Evolutionary conservation across 1,140 invertebrate species (phyloP).

Genomic region (Orchesella cincta): DNA sequence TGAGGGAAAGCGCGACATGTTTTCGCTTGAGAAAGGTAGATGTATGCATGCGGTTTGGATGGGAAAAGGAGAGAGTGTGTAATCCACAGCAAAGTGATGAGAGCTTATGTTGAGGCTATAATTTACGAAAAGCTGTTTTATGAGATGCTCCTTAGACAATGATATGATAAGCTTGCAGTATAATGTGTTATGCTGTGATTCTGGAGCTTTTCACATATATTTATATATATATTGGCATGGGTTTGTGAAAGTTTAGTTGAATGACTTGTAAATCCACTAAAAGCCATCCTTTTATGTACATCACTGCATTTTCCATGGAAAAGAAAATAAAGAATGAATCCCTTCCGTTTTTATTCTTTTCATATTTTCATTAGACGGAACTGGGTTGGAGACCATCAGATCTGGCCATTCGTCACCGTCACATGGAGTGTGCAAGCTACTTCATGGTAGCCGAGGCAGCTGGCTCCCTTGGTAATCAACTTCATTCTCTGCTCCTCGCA

Average conservation of each 20-base stretch:
- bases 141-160: too few relatives aligned
- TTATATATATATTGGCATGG: too few relatives aligned
- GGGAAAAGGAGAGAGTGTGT: too few relatives aligned
- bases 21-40: too few relatives aligned
- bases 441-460: constrained; percentile 48
- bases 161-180: too few relatives aligned
- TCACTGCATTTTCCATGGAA: background rate
- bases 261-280: background rate
- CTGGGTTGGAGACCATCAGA: constrained; percentile 46
- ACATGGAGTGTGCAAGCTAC: constrained; percentile 46
- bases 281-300: constrained; percentile 5
- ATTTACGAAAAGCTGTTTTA: too few relatives aligned
- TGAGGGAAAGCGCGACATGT: too few relatives aligned
- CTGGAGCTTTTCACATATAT: too few relatives aligned
- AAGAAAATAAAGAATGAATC: background rate
- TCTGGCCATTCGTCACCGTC: constrained; percentile 45
- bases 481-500: constrained; percentile 30
- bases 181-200: too few relatives aligned
- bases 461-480: constrained; percentile 38
- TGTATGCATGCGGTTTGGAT: too few relatives aligned
- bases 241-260: background rate
- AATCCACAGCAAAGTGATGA: constrained; percentile 1
- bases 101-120: background rate
- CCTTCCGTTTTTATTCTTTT: constrained; percentile 24
- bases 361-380: constrained; percentile 41